Base-by-base conservation (phyloP, 2,888 invertebrate genomes). In the Eumerus sabulonum region DNA sequence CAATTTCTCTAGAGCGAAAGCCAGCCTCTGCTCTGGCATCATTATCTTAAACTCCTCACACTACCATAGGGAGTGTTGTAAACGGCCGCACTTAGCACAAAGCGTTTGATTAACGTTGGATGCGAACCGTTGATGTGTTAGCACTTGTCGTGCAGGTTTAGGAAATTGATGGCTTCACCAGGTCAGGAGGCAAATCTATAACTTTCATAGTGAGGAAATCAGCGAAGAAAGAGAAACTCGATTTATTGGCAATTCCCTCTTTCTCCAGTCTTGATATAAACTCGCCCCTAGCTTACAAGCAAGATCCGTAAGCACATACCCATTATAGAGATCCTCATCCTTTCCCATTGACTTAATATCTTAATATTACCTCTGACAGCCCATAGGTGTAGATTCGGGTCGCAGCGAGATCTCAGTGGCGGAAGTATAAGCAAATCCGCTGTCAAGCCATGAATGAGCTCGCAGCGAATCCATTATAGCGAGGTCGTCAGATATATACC, bases 41-140 rank as follows among this genome's bases (percentile, higher is more conserved):
- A 56, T 19, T 13, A 27, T 11, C n/a, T 36, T 67, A 16, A 67
- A 59, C 2, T 44, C 67, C 7, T 9, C 9, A 12, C 57, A 57
- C 12, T 53, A 12, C 1, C 18, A 1, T 13, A 56, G 42, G 1
- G 9, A 9, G 42, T 56, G 40, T 9, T 40, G 17, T 18, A 42
- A n/a, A 13, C n/a, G 5, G 12, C 13, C 19, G 13, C 54, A 56
- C 7, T 56, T 56, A 12, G 3, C 13, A 56, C 40, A 18, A n/a
- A n/a, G n/a, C n/a, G n/a, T n/a, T 36, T 36, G 36, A 35, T 9
- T 13, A 19, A 7, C 13, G 4, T 9, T 17, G 5, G 9, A 14
- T 36, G 36, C 36, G 36, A 36, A 36, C 11, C 11, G 36, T 36
- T 36, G 50, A 50, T 50, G 50, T 13, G 35, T 27, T 13, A 50